These are phyloP conservation scores for Nautilus pompilius DNA, from an alignment of 1,140 invertebrate species.

Conservation along the genomic window DNA sequence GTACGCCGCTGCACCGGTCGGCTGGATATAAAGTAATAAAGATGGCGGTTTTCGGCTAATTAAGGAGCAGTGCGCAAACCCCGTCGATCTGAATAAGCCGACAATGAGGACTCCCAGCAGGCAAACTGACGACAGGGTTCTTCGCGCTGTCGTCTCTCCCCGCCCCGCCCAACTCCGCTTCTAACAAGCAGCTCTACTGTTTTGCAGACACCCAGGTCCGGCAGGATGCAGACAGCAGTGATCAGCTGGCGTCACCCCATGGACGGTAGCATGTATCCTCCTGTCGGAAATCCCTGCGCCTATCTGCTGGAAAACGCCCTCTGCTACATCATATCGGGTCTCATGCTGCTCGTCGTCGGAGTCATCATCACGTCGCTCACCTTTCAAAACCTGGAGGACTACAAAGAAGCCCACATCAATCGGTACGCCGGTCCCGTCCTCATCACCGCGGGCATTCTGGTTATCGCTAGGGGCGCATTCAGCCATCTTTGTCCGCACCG, in stretches of 20 bases:
- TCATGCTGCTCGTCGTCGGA: constrained; percentile 36
- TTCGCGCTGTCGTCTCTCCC: no score
- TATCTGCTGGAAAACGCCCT: constrained; percentile 36
- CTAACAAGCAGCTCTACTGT: no score
- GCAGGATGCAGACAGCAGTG: no score
- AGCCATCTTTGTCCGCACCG: constrained; percentile 24
- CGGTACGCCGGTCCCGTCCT: constrained; percentile 40
- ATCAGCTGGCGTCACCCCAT: constrained; percentile 32
- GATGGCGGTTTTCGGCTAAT: no score
- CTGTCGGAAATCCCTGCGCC: constrained; percentile 29
- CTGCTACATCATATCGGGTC: constrained; percentile 41
- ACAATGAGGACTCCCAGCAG: no score
- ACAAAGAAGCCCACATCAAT: constrained; percentile 24
- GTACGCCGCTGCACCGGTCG: no score
- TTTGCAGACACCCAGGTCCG: no score
- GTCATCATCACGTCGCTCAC: constrained; percentile 45
- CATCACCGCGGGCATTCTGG: constrained; percentile 34
- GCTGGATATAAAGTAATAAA: no score
- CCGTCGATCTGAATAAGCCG: no score
- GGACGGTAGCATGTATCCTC: constrained; percentile 23
- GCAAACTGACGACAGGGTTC: no score
- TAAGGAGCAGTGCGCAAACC: no score
- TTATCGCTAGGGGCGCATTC: constrained; percentile 35
- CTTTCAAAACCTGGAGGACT: constrained; percentile 38
- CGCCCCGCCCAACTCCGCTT: no score